phyloP scores from a whole-genome alignment of 1,140 invertebrate genomes.

The Doryteuthis pealeii region DNA sequence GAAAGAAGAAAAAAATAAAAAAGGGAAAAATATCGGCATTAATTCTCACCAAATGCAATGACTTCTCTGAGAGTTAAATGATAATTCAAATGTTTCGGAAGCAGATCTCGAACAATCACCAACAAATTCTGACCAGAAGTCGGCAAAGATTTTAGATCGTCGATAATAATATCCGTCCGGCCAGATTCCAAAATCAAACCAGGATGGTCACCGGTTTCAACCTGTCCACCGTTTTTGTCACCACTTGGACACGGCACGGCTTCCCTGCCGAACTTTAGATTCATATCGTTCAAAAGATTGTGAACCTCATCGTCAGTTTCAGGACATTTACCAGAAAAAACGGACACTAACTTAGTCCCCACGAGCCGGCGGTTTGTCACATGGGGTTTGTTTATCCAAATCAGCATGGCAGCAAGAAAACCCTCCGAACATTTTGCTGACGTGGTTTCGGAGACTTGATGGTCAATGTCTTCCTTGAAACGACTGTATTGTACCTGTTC shows the following conservation, averaged over 20 bases:
- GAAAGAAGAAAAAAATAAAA: not conserved
- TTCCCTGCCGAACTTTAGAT: not conserved
- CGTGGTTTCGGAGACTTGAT: not conserved
- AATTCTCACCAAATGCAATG: conserved; percentile 47
- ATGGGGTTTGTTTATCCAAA: conserved; percentile 61
- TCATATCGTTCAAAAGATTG: not conserved
- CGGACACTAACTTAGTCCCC: conserved; percentile 29
- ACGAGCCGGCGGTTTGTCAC: conserved; percentile 57
- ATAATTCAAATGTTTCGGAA: conserved; percentile 45
- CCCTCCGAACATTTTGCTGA: conserved; percentile 2
- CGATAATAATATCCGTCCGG: no score
- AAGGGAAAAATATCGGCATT: not conserved
- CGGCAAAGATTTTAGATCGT: no score
- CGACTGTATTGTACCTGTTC: no score
- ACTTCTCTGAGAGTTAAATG: conserved; percentile 41
- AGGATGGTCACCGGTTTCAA: no score
- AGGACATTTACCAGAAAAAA: not conserved
- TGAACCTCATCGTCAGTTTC: not conserved
- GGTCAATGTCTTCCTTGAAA: no score
- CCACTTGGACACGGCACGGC: not conserved
- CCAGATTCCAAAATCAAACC: no score
- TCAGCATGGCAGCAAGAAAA: conserved; percentile 48
- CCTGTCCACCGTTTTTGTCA: not conserved
- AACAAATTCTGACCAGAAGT: not conserved
- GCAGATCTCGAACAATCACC: conserved; percentile 34